Base-by-base conservation (phyloP, 2,888 invertebrate species). In the Leptinotarsa juncta region DNA sequence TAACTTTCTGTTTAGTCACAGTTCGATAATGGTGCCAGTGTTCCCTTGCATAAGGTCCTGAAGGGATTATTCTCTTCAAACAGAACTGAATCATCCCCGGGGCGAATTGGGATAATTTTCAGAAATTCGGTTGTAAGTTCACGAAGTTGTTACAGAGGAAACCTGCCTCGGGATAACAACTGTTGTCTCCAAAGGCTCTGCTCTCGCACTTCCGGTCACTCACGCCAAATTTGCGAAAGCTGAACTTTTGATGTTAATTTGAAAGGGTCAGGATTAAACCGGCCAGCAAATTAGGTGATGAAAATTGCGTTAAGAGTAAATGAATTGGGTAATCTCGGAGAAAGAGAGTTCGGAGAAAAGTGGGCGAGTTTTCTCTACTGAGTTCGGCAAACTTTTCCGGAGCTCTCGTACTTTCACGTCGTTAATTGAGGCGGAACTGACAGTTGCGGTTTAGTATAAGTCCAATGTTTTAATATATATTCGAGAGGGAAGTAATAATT, bases 251-350 rank as follows among this genome's bases (percentile, higher is more conserved):
- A 77, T 71, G 77, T 77, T 77, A 72, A 75, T 72, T 75, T 67
- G 72, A 70, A 75, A 72, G 75, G 75, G 72, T 72, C 75, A 67
- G 53, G 75, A 72, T 75, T 75, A 72, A 75, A 75, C 72, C 65
- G 75, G 75, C 72, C 72, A 55, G 67, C 70, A 75, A 75, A 75
- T 75, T 75, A 75, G 75, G 72, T 75, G 75, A 75, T 67, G 75
- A 70, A 72, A 75, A 73, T 75, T 70, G 18, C 70, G 67, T 75
- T 73, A 75, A n/a, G 67, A 70, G 72, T 72, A 70, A 75, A 75
- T 70, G 75, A 73, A 75, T 75, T 72, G 72, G 62, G 53, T 75
- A 75, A 75, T 73, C 67, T 69, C 60, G 51, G 20, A 48, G 18
- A 57, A 42, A 14, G 50, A 67, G 48, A 72, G 57, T 62, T 51